Base-by-base conservation (phyloP, 2,797 vertebrate species). In the Pangasius mekongensis region DNA sequence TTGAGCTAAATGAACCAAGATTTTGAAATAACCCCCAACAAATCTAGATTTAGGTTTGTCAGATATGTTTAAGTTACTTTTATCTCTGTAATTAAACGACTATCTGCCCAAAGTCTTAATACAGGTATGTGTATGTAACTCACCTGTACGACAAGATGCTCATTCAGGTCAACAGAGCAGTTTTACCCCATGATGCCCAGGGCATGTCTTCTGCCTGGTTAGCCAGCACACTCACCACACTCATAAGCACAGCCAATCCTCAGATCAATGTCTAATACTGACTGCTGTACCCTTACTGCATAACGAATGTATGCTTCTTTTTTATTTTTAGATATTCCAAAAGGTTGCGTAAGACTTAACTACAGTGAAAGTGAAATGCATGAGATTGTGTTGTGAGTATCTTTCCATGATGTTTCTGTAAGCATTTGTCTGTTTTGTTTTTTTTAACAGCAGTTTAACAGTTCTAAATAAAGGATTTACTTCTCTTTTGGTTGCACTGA, bases 241-340 rank as follows among this genome's bases (percentile, higher is more conserved):
- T 54, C 60, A 56, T 30, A 67, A 24, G n/a, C 69, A 76, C 69
- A 76, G n/a, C 20, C 43, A 3, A 14, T 76, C 43, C 30, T 84
- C 56, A 27, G 24, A 43, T 60, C 66, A 7, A 9, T 22, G 14
- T 69, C 18, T 49, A 33, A 64, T 49, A 36, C 67, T 27, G 27
- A 78, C n/a, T 20, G 52, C 76, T 78, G 52, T 78, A 56, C 74
- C 74, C 27, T 52, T 77, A 58, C 27, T 89, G 86, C 85, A 64
- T 91, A 91, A 80, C 83, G 92, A 94, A 93, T 94, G 92, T 94
- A 93, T 89, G 84, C 91, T 92, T 54, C 22, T 52, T 82, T 91
- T 93, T 89, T 73, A 91, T 85, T 85, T 85, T 85, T 87, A 91
- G 30, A 89, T 92, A 91, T 92, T 84, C 89, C 89, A 91, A 94